Percentiles rank a stretch among this genome's conserved stretches.
Conservation (phyloP, 2,888 invertebrate species). For the Notodonta dromedarius region DNA sequence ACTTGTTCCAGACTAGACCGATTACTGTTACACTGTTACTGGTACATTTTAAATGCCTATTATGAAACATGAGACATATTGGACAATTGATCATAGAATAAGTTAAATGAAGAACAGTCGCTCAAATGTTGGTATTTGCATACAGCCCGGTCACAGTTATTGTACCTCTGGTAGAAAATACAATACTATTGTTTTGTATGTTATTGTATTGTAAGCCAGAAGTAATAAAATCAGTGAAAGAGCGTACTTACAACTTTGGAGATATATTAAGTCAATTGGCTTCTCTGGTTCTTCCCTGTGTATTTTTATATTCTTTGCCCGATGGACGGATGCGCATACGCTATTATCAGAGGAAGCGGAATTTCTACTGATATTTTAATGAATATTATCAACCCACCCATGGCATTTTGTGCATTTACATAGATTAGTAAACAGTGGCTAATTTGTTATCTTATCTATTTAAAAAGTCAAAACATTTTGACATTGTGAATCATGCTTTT, state of each 20-base stretch:
- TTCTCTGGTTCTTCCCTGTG: conserved; percentile 11
- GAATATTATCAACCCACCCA: conserved; percentile 61
- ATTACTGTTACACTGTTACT: conserved; percentile 31
- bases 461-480: conserved; percentile 11
- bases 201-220: no score
- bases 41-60: conserved; percentile 43
- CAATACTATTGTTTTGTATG: no score
- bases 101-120: conserved; percentile 21
- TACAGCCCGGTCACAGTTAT: no score
- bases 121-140: neutral
- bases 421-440: conserved; percentile 53
- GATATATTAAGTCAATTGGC: neutral
- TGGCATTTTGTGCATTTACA: conserved; percentile 53
- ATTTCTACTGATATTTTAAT: conserved; percentile 63
- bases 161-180: no score
- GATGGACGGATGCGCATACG: conserved; percentile 57
- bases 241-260: no score
- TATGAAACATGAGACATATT: conserved; percentile 20
- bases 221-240: no score
- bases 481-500: conserved; percentile 16
- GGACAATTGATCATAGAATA: conserved; percentile 32
- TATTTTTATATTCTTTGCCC: conserved; percentile 51
- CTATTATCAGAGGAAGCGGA: conserved; percentile 69
- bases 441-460: conserved; percentile 51
- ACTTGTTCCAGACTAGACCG: conserved; percentile 44